Evolutionary conservation across 2,113 vertebrate species (phyloP).

Genomic region (Meleagris gallopavo): DNA sequence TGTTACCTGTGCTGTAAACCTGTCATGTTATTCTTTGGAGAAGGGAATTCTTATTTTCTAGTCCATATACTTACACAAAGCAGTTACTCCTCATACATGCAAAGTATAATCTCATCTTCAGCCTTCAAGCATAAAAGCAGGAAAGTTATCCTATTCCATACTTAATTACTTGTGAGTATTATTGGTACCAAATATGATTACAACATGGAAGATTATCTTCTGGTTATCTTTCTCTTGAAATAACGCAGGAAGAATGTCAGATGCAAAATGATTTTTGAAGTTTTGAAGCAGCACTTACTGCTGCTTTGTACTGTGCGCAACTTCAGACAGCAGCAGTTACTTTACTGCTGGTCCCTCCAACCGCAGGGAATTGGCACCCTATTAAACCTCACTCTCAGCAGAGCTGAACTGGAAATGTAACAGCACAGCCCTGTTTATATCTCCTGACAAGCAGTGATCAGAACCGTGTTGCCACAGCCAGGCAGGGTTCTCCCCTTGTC

Average conservation of each 20-base stretch:
- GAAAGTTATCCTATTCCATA: constrained; percentile 17
- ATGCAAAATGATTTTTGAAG: constrained; percentile 53
- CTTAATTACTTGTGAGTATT: constrained; percentile 28
- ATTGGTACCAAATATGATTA: constrained; percentile 32
- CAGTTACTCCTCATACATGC: constrained; percentile 22
- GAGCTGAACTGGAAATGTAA: constrained; percentile 9
- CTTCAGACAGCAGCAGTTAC: constrained; percentile 45
- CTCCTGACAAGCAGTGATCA: background rate
- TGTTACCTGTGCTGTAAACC: background rate
- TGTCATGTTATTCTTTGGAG: background rate
- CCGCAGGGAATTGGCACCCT: constrained; percentile 25
- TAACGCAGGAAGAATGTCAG: constrained; percentile 51
- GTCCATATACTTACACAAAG: background rate
- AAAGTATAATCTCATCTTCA: constrained; percentile 51
- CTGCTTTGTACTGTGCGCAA: constrained; percentile 40
- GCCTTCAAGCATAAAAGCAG: constrained; percentile 31
- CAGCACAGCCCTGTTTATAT: background rate
- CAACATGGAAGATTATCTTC: background rate
- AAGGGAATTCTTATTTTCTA: constrained; percentile 49
- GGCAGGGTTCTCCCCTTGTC: constrained; percentile 26
- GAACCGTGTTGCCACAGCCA: constrained; percentile 6
- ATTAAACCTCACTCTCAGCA: constrained; percentile 6
- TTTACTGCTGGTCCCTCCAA: background rate
- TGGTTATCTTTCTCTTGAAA: constrained; percentile 47
- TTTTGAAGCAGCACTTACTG: constrained; percentile 37